Base-by-base conservation (phyloP, 1,140 invertebrate genomes). In the Drosophila pruinosa region DNA sequence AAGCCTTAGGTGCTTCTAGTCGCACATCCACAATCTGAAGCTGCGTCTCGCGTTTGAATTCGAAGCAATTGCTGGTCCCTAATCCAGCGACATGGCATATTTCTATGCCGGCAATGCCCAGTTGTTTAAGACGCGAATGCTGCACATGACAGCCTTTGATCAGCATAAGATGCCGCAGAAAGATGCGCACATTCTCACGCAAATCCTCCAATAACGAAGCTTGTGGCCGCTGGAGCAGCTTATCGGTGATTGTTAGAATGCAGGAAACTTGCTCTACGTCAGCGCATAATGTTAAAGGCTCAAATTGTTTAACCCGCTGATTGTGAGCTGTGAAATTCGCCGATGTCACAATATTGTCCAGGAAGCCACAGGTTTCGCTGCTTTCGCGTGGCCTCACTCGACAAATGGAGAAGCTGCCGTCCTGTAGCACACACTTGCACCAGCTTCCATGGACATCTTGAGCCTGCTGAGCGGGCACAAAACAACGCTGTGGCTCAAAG, bases 321-420 rank as follows among this genome's bases (percentile, higher is more conserved):
- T 72, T 72, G 22, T 15, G 34, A 3, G 26, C 22, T 0, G 21
- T 4, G 0, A 71, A 72, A 3, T 19, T n/a, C 3, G 21, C 4
- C 3, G 82, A 78, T 0, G 64, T 41, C 2, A 90, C 89, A 8
- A 41, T n/a, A n/a, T 47, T 39, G 15, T 90, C 89, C 17, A 86
- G 10, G 36, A 90, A 74, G 63, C 77, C 76, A 73, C 83, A 89
- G 22, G 63, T 75, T 31, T 76, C 72, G 8, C 47, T 71, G 7
- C 61, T 69, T 0, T 26, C 34, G n/a, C 81, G 73, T 8, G 41
- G 21, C 19, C 17, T 28, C 22, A 86, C 52, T 17, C 75, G 67
- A 21, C 81, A 86, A 21, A 90, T 17, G 7, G 67, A 43, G 53
- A 43, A 81, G 21, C 50, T 75, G 41, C 47, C 64, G 28, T 76